Conservation (phyloP, 2,888 invertebrate species). For the Archips crataeganus region DNA sequence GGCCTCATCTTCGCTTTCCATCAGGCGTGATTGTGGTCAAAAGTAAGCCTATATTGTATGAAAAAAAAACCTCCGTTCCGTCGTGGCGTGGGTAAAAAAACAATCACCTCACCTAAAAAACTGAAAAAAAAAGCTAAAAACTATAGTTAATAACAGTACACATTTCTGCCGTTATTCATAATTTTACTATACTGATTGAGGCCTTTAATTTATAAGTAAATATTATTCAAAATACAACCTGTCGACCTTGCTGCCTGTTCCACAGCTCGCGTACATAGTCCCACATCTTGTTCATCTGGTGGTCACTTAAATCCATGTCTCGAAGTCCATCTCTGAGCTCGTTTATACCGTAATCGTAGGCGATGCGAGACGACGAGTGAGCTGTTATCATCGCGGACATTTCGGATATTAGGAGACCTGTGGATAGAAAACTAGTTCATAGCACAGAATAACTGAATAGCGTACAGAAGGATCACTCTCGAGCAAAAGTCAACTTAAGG, state of each 20-base stretch:
- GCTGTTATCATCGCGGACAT: slow-evolving; percentile 83
- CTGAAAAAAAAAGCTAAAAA: no score
- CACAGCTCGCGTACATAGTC: slow-evolving; percentile 82
- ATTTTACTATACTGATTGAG: no score
- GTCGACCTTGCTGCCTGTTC: slow-evolving; percentile 81
- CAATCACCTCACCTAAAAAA: no score
- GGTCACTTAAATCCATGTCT: slow-evolving; percentile 78
- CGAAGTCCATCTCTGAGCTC: slow-evolving; percentile 80
- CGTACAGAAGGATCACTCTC: no score
- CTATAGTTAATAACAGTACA: neutral
- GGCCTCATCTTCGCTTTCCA: no score
- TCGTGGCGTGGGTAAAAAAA: no score
- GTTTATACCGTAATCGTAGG: slow-evolving; percentile 82
- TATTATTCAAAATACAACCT: slow-evolving; percentile 60
- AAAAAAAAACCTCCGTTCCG: no score
- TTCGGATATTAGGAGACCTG: slow-evolving; percentile 83
- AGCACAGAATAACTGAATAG: neutral
- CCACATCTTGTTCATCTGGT: slow-evolving; percentile 84
- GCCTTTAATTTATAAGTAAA: no score
- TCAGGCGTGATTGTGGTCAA: no score
- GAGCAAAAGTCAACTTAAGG: no score
- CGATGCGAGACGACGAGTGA: slow-evolving; percentile 79
- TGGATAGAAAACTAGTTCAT: slow-evolving; percentile 8
- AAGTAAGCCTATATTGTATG: no score
- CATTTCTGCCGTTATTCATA: no score